Conservation (phyloP, 2,888 invertebrate species). For the Buathra laborator region DNA sequence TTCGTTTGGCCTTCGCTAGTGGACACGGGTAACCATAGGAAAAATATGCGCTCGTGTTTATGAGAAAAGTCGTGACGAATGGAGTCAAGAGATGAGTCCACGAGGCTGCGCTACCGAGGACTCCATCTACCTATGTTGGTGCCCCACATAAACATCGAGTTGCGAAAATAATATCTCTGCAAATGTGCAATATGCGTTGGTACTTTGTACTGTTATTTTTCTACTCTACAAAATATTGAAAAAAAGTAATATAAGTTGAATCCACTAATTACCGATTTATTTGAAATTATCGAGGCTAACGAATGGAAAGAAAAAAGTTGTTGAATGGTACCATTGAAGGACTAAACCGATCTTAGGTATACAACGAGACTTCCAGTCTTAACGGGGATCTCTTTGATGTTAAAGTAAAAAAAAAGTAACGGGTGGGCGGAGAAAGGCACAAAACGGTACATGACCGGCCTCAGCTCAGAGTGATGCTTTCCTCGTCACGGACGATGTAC, state of each 20-base stretch:
- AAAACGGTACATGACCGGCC: slow-evolving; percentile 65
- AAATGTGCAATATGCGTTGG: neutral
- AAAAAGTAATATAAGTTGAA: neutral
- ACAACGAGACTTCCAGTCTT: too few species aligned
- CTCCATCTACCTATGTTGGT: slow-evolving; percentile 14
- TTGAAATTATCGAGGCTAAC: neutral
- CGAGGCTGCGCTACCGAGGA: slow-evolving; percentile 16
- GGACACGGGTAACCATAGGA: neutral
- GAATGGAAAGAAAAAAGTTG: slow-evolving; percentile 3
- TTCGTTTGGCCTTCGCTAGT: slow-evolving; percentile 19
- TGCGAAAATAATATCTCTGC: slow-evolving; percentile 21
- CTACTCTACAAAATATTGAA: neutral
- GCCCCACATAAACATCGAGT: slow-evolving; percentile 40
- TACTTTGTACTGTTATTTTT: neutral
- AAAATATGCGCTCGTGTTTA: neutral
- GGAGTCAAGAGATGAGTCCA: slow-evolving; percentile 49
- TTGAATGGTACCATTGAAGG: slow-evolving; percentile 42
- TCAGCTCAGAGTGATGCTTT: neutral
- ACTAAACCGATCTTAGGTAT: slow-evolving; percentile 40
- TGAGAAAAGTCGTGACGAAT: slow-evolving; percentile 55
- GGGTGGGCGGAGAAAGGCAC: slow-evolving; percentile 61
- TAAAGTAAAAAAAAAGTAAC: slow-evolving; percentile 10
- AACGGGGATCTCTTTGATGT: neutral
- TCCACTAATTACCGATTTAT: neutral
- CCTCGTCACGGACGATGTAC: neutral